These are phyloP conservation scores for Lethrus apterus DNA, from an alignment of 1,140 invertebrate genomes.

Conservation along the genomic window DNA sequence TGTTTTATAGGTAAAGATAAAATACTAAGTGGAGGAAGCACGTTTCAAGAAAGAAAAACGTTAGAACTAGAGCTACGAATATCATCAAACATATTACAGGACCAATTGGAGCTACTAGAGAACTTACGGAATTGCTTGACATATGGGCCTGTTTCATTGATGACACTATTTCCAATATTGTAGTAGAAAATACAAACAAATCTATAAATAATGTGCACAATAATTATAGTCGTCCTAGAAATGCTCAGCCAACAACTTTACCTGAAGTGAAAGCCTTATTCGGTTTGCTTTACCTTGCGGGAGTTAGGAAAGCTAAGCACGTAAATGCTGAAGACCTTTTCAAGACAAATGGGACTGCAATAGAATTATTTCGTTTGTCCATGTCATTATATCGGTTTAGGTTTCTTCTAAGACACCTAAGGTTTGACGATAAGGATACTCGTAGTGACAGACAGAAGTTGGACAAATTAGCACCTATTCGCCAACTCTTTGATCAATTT, in stretches of 20 bases:
- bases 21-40: conserved; percentile 1
- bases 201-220: conserved; percentile 4
- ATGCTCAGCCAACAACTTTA: conserved; percentile 4
- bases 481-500: conserved; percentile 37
- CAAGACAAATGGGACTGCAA: conserved; percentile 21
- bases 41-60: neutral
- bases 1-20: neutral
- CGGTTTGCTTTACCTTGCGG: conserved; percentile 19
- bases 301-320: conserved; percentile 25
- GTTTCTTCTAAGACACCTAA: conserved; percentile 26
- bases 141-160: conserved; percentile 9
- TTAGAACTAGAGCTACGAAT: conserved; percentile 2
- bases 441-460: conserved; percentile 26
- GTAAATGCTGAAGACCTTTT: conserved; percentile 33
- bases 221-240: conserved; percentile 1
- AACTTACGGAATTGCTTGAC: neutral
- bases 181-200: conserved; percentile 8
- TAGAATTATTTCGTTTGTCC: conserved; percentile 25
- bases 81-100: neutral
- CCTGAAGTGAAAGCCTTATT: conserved; percentile 11
- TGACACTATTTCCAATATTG: conserved; percentile 3
- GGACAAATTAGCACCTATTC: conserved; percentile 36
- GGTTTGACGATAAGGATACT: conserved; percentile 33
- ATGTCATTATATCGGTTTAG: conserved; percentile 32
- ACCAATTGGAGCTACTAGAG: neutral